Conservation (phyloP, 2,888 invertebrate genomes). For the Ceramica pisi region DNA sequence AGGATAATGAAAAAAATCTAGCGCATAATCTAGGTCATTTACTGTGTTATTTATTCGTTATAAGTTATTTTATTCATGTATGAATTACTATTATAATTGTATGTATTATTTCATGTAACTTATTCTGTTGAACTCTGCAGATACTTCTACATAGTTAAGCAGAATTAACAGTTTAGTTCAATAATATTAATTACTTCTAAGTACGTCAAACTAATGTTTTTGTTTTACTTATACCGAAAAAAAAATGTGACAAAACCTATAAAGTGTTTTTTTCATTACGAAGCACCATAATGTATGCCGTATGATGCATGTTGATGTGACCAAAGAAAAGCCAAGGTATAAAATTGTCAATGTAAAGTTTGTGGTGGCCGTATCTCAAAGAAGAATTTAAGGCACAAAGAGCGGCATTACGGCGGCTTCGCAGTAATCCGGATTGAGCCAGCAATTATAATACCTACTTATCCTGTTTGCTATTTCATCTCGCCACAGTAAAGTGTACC, state of each 20-base stretch:
- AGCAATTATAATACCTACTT: constrained; percentile 86
- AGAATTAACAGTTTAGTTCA: no score
- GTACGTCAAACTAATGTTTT: no score
- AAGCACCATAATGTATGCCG: neutral
- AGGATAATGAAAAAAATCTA: neutral
- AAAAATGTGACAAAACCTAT: no score
- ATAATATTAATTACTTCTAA: no score
- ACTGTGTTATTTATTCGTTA: neutral
- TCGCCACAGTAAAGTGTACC: constrained; percentile 59
- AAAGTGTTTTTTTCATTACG: neutral
- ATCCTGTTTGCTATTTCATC: constrained; percentile 77
- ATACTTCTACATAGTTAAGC: no score
- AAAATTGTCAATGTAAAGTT: constrained; percentile 68
- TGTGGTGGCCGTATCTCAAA: constrained; percentile 72
- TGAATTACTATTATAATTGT: no score
- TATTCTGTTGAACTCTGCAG: no score
- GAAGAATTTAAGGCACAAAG: constrained; percentile 78
- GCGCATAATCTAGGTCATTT: neutral
- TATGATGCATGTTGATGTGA: constrained; percentile 4
- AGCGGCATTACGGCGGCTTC: constrained; percentile 74
- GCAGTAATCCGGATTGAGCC: constrained; percentile 81
- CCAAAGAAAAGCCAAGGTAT: constrained; percentile 29
- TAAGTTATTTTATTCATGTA: no score
- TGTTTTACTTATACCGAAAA: no score
- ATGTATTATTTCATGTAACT: no score